These are phyloP conservation scores for Ceratosolen fusciceps DNA, from an alignment of 1,140 invertebrate species.

Conservation along the genomic window DNA sequence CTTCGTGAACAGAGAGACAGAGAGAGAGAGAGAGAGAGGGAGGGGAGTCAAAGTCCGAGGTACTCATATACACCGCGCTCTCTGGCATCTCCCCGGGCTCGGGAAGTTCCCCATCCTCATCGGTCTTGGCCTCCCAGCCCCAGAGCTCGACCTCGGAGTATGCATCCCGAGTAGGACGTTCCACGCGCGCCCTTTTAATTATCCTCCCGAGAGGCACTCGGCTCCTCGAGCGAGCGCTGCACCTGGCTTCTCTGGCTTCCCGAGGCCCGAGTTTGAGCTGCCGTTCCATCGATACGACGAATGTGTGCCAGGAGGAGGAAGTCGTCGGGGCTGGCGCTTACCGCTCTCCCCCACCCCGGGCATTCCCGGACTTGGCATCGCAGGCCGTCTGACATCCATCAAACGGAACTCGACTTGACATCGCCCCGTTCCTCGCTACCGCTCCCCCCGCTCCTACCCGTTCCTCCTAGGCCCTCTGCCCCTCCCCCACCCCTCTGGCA, in stretches of 20 bases:
- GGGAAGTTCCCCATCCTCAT: conserved; percentile 22
- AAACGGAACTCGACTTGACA: background rate
- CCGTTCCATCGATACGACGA: background rate
- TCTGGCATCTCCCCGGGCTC: conserved; percentile 34
- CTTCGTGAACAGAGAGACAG: conserved; percentile 10
- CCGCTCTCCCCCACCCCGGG: too few relatives aligned
- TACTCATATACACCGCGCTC: conserved; percentile 16
- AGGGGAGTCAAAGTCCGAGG: conserved; percentile 27
- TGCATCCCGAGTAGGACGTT: too few relatives aligned
- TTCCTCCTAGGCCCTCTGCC: background rate
- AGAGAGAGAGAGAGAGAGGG: conserved; percentile 37
- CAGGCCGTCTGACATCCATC: background rate
- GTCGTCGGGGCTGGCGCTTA: too few relatives aligned
- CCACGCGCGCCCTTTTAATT: background rate
- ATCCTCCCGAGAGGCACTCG: background rate
- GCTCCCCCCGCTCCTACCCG: background rate
- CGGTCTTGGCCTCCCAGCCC: background rate
- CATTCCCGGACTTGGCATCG: background rate
- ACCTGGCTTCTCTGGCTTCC: background rate
- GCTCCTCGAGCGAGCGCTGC: background rate
- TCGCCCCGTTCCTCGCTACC: too few relatives aligned
- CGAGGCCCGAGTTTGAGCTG: too few relatives aligned
- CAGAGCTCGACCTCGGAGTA: too few relatives aligned
- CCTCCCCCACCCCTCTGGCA: too few relatives aligned
- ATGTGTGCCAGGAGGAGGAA: background rate